Evolutionary conservation across 1,140 invertebrate genomes (phyloP).

Genomic region (Drosophila athabasca): DNA sequence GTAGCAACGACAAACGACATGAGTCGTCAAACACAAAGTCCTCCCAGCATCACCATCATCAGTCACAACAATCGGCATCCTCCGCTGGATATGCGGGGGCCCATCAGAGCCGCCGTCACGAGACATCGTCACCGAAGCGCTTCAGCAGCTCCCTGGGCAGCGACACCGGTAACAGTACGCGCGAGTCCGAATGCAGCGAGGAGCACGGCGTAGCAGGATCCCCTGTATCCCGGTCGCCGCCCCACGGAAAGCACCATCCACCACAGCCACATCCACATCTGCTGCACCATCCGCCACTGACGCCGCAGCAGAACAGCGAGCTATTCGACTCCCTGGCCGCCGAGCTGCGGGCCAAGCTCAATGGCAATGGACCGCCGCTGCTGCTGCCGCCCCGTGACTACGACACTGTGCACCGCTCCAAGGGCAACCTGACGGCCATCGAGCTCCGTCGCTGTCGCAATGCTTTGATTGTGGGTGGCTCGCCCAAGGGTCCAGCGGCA

Average conservation of each 20-base stretch:
- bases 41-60: constrained; percentile 54
- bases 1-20: constrained; percentile 46
- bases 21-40: constrained; percentile 48
- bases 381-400: constrained; percentile 96
- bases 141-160: constrained; percentile 89
- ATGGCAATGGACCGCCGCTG: constrained; percentile 90
- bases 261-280: constrained; percentile 50
- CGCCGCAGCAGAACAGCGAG: constrained; percentile 86
- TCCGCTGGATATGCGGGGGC: constrained; percentile 28
- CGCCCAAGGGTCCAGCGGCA: constrained; percentile 22
- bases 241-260: constrained; percentile 53
- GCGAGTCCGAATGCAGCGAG: constrained; percentile 90
- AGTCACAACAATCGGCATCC: constrained; percentile 32
- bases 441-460: constrained; percentile 89
- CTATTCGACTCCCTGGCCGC: constrained; percentile 96
- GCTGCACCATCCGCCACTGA: constrained; percentile 75
- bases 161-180: constrained; percentile 89
- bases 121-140: constrained; percentile 83
- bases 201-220: constrained; percentile 82
- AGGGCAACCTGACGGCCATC: constrained; percentile 92
- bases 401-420: constrained; percentile 93
- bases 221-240: constrained; percentile 62
- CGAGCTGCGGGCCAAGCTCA: constrained; percentile 93
- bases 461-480: constrained; percentile 72
- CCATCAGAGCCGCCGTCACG: constrained; percentile 83